These are phyloP conservation scores for Naja naja DNA, from an alignment of 2,113 vertebrate genomes.

Conservation along the genomic window DNA sequence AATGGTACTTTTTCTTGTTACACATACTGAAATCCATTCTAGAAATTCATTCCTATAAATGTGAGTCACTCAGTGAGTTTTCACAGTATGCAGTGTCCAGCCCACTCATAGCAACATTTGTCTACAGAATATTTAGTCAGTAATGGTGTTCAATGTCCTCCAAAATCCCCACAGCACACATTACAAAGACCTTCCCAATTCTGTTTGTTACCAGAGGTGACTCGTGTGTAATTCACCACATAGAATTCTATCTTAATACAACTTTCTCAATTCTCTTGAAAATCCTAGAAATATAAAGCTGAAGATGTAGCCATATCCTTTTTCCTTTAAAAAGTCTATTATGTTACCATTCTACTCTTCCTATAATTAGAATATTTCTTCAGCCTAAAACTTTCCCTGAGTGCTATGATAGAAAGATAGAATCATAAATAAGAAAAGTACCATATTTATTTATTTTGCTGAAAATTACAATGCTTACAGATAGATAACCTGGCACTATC, in stretches of 20 bases:
- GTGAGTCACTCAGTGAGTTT: conserved; percentile 3
- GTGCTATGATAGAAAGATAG: not conserved
- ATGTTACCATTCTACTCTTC: not conserved
- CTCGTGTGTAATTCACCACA: not conserved
- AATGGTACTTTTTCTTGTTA: not conserved
- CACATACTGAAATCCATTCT: not conserved
- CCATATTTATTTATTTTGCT: not conserved
- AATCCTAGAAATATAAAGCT: not conserved
- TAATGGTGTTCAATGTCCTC: not conserved
- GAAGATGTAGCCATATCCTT: not conserved
- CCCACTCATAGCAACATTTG: not conserved
- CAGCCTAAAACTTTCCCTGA: not conserved
- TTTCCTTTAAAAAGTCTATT: not conserved
- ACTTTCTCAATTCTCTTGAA: not conserved
- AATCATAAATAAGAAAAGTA: not conserved
- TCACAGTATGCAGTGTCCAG: accelerated
- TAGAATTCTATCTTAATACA: not conserved
- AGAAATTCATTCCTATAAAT: conserved; percentile 7
- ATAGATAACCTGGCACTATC: not conserved
- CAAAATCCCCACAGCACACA: not conserved
- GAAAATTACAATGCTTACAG: not conserved
- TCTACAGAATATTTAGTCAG: conserved; percentile 4
- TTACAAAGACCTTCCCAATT: not conserved
- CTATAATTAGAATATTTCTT: not conserved
- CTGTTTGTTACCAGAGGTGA: not conserved